Percentiles rank a stretch among this genome's conserved stretches.
Conservation (phyloP, 2,888 invertebrate genomes). For the Tuta absoluta region DNA sequence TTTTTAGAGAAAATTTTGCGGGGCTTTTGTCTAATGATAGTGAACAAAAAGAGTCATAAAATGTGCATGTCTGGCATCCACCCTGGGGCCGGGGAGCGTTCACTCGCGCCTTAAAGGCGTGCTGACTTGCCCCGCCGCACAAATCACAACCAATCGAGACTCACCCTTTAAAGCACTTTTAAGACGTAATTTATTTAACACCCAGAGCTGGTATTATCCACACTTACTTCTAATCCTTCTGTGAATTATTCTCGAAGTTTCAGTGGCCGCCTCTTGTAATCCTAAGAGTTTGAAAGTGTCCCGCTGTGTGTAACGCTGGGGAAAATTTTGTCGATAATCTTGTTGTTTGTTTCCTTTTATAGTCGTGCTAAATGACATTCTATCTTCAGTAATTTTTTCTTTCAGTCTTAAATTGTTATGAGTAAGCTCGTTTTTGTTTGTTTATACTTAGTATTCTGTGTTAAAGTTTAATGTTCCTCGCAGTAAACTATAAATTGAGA, state of each 20-base stretch:
- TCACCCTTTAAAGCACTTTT: slow-evolving; percentile 64
- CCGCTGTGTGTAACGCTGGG: slow-evolving; percentile 46
- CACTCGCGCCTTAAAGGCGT: slow-evolving; percentile 1
- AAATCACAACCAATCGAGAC: slow-evolving; percentile 55
- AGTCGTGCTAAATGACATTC: not conserved
- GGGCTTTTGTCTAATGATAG: slow-evolving; percentile 9
- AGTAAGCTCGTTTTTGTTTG: not conserved
- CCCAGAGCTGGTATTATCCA: slow-evolving; percentile 58
- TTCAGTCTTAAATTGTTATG: slow-evolving; percentile 7
- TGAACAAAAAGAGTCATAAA: slow-evolving; percentile 15
- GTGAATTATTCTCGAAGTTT: slow-evolving; percentile 70
- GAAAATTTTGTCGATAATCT: slow-evolving; percentile 39
- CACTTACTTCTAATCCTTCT: slow-evolving; percentile 64
- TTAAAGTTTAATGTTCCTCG: no score
- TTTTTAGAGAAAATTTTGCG: slow-evolving; percentile 16
- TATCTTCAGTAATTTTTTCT: slow-evolving; percentile 1
- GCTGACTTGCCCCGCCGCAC: slow-evolving; percentile 46
- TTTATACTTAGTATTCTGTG: no score
- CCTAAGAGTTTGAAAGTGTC: slow-evolving; percentile 56
- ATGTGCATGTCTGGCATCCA: slow-evolving; percentile 10
- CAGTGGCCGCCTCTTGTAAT: slow-evolving; percentile 62
- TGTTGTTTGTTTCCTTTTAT: slow-evolving; percentile 25
- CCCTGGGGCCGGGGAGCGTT: not conserved
- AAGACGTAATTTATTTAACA: slow-evolving; percentile 67
- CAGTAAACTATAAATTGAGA: no score